Evolutionary conservation across 2,797 vertebrate species (phyloP), one percentile per base, ranked within the genome.

Genomic region (Hippoglossus hippoglossus): DNA sequence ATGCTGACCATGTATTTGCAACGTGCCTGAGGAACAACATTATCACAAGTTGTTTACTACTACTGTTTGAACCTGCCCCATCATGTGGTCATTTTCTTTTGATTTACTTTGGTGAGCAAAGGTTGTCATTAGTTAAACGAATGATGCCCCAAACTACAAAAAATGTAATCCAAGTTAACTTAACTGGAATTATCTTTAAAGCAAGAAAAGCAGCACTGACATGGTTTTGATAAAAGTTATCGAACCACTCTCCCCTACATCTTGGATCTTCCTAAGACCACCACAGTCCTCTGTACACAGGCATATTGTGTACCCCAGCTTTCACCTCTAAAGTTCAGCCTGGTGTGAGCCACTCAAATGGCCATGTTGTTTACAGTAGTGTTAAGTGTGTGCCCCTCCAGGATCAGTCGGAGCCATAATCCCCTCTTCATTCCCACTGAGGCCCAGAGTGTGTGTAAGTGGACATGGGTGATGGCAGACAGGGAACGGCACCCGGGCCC

Each of bases 401-500:
- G 90, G 92, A 93, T 92, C 92, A 92, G 89, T 92, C 83, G 26
- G 79, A 81, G 82, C 87, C 79, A 80, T 93, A 91, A 95, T 94
- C 93, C 92, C 87, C 91, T 92, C 93, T 93, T 91, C 89, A 88
- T 84, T 86, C 87, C 87, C 86, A 83, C 84, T 83, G 89, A 83
- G 90, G 83, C 84, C 87, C 85, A 73, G 79, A 89, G 82, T 77
- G 86, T 90, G 89, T 89, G 82, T 88, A 91, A 92, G 92, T 90
- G 88, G 88, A 91, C 91, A 92, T 89, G 87, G 86, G 89, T 91
- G 90, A 92, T 92, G 92, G 90, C 91, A 92, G 91, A 92, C 89
- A 83, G 73, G 80, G 82, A 84, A 73, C 81, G 77, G 90, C 90
- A 83, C 88, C 68, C 84, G 71, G 73, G 83, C 71, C 82, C 80